Evolutionary conservation across 2,797 vertebrate genomes (phyloP), one percentile per base, ranked within the genome.

Genomic region (Hippoglossus hippoglossus): DNA sequence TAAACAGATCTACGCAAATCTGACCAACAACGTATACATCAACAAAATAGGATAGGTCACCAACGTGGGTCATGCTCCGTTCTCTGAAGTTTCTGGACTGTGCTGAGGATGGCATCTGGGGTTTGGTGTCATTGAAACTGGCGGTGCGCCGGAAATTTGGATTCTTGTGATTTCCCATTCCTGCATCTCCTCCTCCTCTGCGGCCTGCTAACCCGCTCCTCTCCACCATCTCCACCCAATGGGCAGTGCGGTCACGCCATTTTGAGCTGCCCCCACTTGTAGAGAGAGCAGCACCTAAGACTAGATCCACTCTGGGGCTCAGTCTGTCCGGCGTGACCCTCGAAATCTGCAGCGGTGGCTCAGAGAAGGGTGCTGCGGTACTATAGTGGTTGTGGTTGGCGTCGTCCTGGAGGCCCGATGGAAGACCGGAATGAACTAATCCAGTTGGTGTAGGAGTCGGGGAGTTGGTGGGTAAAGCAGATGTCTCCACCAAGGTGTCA

Each of bases 121-220:
- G 94, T 84, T 94, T 97, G 77, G 93, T 86, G 80, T 98, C 97
- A 2, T 96, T 96, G 70, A 99, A 99, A 85, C 98, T 99, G 50
- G 95, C 96, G 0, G 97, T 98, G 82, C 98, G 94, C 67, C 97
- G 92, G 81, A 99, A 99, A 72, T 96, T 94, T 0, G 94, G 90
- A 73, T 94, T 95, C 79, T 93, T 95, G 52, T 91, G 83, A 60
- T 70, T 87, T 68, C 57, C 77, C 16, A 25, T 36, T 51, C 19
- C 69, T 26, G 49, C 12, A 36, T 81, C 56, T 58, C 34, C 56
- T 39, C 56, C 75, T 56, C 51, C 75, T 73, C 75, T 41, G 28
- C 72, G 26, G 67, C 83, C 72, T 13, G 89, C 65, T 21, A 92
- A 58, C 15, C 89, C 84, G 19, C 87, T 93, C 68, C 94, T 94